Evolutionary conservation across 2,797 vertebrate species (phyloP).

Genomic region (Liasis olivaceus): DNA sequence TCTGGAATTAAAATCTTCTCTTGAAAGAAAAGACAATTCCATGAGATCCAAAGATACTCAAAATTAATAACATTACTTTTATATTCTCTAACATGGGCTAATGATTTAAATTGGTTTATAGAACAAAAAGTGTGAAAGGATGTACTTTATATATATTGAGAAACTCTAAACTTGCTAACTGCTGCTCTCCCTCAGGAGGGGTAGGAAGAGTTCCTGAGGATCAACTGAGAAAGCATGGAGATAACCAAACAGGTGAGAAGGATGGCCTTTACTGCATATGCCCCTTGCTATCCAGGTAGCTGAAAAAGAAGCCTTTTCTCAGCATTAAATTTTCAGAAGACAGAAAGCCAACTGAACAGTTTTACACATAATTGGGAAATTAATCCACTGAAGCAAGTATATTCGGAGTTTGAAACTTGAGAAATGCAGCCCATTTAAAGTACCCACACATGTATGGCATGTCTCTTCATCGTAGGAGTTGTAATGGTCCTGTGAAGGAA

Average conservation of each 20-base stretch:
- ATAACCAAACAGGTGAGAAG: conserved; percentile 72
- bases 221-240: conserved; percentile 66
- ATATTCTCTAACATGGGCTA: conserved; percentile 32
- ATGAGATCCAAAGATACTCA: conserved; percentile 6
- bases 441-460: background rate
- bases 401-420: conserved; percentile 4
- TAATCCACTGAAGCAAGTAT: conserved; percentile 35
- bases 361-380: background rate
- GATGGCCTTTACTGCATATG: conserved; percentile 18
- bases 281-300: conserved; percentile 40
- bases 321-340: conserved; percentile 26
- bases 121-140: conserved; percentile 8
- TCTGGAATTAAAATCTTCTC: conserved; percentile 8
- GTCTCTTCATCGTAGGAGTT: background rate
- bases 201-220: conserved; percentile 67
- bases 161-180: conserved; percentile 62
- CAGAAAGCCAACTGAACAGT: background rate
- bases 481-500: background rate
- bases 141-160: conserved; percentile 49
- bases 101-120: conserved; percentile 20
- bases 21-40: conserved; percentile 32
- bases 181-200: conserved; percentile 71
- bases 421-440: background rate
- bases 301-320: conserved; percentile 23
- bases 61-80: conserved; percentile 38